Base-by-base conservation (phyloP, 1,140 invertebrate genomes). In the Drosophila burlai region DNA sequence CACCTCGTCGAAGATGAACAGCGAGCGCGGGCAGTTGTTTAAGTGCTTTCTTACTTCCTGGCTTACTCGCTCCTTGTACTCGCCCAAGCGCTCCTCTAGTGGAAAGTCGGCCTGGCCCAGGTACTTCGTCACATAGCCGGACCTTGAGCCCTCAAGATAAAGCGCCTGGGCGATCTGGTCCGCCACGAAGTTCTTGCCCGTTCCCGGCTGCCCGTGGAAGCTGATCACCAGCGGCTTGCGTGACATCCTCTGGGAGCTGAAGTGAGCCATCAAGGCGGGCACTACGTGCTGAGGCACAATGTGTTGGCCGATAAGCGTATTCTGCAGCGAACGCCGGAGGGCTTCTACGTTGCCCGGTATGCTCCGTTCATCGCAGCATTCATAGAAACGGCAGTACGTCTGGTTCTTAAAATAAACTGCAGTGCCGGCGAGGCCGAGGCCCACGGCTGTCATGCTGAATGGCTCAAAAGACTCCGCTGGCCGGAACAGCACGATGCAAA, bases 1-100 rank as follows among this genome's bases (percentile, higher is more conserved):
- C 9, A 99, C 96, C 94, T 99, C 99, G 94, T 99, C 99, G 94
- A 99, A 99, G 74, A 99, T 96, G 92, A 99, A 99, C 36, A 99
- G 80, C 0, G 97, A 96, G 59, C 94, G 94, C 10, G 94, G 94
- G 94, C 98, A 99, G 16, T 92, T 83, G 43, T 93, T 93, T 7
- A 98, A 62, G 3, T 47, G 45, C 0, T 15, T 1, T 0, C 75
- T 72, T 9, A 92, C 91, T 10, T 83, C 77, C 0, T 0, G 0
- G 58, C 42, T 72, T 11, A 91, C 83, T 7, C 72, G 71, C 34
- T 29, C 31, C 54, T 95, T 94, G 83, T 96, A 96, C 11, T 80
- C 36, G 11, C 87, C 50, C 8, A 94, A 71, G 54, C 93, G 49
- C 4, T 76, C 62, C 61, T 94, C 84, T 80, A 94, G 91, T 10